Conservation (phyloP, 2,113 vertebrate species). For the Sapayoa aenigma region DNA sequence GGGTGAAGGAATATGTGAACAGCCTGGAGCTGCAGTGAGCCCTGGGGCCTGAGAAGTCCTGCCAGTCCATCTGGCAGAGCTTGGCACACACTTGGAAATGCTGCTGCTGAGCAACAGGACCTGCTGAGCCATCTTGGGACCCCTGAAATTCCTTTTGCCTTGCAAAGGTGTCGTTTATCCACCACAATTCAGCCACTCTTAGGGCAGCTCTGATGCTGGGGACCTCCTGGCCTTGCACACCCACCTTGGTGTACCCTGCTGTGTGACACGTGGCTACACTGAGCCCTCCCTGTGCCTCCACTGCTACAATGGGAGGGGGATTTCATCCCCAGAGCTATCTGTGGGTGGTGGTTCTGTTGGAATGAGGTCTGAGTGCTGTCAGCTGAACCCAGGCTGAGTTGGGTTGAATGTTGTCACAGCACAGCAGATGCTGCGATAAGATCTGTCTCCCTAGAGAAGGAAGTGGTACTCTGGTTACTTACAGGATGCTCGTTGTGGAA, state of each 20-base stretch:
- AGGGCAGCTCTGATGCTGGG: neutral
- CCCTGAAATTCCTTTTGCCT: neutral
- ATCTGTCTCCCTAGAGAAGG: neutral
- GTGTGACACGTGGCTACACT: neutral
- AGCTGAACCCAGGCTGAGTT: neutral
- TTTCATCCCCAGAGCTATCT: neutral
- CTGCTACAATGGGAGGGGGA: neutral
- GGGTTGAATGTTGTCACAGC: neutral
- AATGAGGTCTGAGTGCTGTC: neutral
- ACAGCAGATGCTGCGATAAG: neutral
- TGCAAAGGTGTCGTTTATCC: neutral
- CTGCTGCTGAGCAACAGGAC: neutral
- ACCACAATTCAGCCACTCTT: neutral
- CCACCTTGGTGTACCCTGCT: neutral
- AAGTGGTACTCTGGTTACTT: neutral
- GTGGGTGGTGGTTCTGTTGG: neutral
- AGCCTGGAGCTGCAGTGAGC: slow-evolving; percentile 39
- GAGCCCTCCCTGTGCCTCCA: neutral
- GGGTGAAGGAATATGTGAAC: slow-evolving; percentile 37
- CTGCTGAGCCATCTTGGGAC: neutral
- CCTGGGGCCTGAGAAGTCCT: neutral
- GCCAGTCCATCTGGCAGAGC: neutral
- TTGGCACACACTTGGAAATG: neutral
- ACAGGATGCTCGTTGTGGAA: neutral
- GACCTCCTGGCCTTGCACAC: neutral